Evolutionary conservation across 1,140 invertebrate genomes (phyloP), one percentile per base, ranked within the genome.

Genomic region (Notospermus geniculatus): DNA sequence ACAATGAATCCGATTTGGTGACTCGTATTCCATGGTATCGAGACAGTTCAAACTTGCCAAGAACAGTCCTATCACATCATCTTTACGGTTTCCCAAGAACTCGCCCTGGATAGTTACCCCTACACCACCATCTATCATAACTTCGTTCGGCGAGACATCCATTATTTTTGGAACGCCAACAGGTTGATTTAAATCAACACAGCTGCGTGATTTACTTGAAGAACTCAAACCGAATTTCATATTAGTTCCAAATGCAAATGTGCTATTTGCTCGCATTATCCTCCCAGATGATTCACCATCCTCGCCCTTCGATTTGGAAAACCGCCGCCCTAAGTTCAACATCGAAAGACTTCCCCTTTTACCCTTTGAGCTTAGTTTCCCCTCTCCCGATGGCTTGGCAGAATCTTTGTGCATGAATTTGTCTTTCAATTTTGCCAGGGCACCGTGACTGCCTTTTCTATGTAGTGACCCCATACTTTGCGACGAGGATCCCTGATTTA

Each of bases 21-120:
- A 80, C 60, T 77, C 73, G 64, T 70, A 80, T 54, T 79, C 72
- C 19, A 80, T 45, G 29, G 65, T 71, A 36, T 72, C 72, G 5
- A 75, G 66, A 59, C 74, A 68, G 54, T 79, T 72, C 63, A 63
- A 68, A 28, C 73, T 75, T 60, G 71, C 76, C 15, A 80, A 64
- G 22, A 67, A 67, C 36, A 80, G 58, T 43, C 72, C 72, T 28
- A 77, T 53, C 46, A 80, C 73, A 60, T 80, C 78, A 17, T 70
- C 70, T 56, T 72, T 72, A 39, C 70, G 69, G 2, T 71, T 25
- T 9, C 76, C 78, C 30, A 80, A 60, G 67, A 78, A 71, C 19
- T 61, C 57, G 0, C 78, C 78, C 41, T 70, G 69, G 5, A 80
- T 68, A 9, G 62, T 68, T 2, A 80, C 29, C 28, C 67, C 64